Evolutionary conservation across 2,113 vertebrate species (phyloP).

Genomic region (Eonycteris spelaea): DNA sequence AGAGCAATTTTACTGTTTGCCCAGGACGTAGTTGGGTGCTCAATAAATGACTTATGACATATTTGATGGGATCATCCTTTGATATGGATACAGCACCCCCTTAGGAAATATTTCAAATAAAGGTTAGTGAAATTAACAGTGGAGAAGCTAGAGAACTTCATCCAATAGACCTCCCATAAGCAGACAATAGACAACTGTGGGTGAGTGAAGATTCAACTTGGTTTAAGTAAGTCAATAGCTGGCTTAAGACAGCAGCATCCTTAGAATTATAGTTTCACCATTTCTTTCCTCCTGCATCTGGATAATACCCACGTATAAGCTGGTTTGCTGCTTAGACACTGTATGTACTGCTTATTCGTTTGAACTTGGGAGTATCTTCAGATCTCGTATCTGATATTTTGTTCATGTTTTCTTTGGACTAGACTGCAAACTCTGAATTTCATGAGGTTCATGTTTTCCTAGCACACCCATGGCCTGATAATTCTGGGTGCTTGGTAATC

Average conservation of each 20-base stretch:
- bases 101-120: background rate
- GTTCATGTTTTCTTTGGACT: background rate
- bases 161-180: fast-evolving
- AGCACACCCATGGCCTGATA: background rate
- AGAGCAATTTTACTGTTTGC: background rate
- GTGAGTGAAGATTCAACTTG: background rate
- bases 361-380: background rate
- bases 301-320: background rate
- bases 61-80: background rate
- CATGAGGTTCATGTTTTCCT: background rate
- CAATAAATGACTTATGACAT: background rate
- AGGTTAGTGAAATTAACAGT: background rate
- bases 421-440: background rate
- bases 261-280: background rate
- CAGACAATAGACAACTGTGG: background rate
- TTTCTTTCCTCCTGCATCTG: background rate
- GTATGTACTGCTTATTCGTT: no score
- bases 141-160: background rate
- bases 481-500: background rate
- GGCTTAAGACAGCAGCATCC: background rate
- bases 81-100: background rate
- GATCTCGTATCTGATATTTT: background rate
- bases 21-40: background rate
- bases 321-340: background rate
- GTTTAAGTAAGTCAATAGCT: background rate